phyloP scores from a whole-genome alignment of 2,888 invertebrate species.

The Orgyia antiqua region DNA sequence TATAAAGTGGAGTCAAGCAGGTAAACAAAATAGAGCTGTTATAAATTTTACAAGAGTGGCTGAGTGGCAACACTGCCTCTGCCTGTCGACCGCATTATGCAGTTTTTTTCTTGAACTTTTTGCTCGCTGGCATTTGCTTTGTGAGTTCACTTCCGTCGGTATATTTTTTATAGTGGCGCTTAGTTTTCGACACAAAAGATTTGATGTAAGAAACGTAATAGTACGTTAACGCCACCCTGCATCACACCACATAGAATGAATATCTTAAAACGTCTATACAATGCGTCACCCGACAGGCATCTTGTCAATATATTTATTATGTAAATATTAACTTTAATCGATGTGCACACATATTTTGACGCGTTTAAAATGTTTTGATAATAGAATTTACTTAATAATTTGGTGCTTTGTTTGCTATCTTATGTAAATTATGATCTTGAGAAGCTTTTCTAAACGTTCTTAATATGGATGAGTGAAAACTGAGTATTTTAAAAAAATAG shows the following conservation, averaged over 20 bases:
- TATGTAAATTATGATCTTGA: conserved; percentile 12
- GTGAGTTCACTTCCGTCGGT: conserved; percentile 72
- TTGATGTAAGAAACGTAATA: conserved; percentile 31
- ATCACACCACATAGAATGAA: conserved; percentile 14
- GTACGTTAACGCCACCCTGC: conserved; percentile 49
- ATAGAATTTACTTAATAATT: conserved; percentile 22
- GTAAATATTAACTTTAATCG: conserved; percentile 24
- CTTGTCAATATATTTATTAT: conserved; percentile 16
- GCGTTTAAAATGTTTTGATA: conserved; percentile 19
- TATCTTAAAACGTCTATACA: conserved; percentile 3
- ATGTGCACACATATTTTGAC: conserved; percentile 23
- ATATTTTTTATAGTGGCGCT: conserved; percentile 68
- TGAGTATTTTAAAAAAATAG: no score
- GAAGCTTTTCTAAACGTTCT: neutral
- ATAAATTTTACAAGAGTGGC: conserved; percentile 73
- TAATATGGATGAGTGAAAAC: no score
- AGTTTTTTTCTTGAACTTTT: conserved; percentile 71
- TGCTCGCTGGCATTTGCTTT: conserved; percentile 70
- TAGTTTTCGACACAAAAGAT: conserved; percentile 58
- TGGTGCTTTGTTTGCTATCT: conserved; percentile 16
- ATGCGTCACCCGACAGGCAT: conserved; percentile 27
- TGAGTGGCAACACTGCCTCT: conserved; percentile 52
- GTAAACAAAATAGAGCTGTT: conserved; percentile 77
- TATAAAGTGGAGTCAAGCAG: conserved; percentile 68
- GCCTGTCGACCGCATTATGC: conserved; percentile 65